A percentile compares a stretch with the other conserved stretches of the same genome.
These are phyloP conservation scores for Tricholauxania praeusta DNA, from an alignment of 2,888 invertebrate genomes.

Conservation along the genomic window DNA sequence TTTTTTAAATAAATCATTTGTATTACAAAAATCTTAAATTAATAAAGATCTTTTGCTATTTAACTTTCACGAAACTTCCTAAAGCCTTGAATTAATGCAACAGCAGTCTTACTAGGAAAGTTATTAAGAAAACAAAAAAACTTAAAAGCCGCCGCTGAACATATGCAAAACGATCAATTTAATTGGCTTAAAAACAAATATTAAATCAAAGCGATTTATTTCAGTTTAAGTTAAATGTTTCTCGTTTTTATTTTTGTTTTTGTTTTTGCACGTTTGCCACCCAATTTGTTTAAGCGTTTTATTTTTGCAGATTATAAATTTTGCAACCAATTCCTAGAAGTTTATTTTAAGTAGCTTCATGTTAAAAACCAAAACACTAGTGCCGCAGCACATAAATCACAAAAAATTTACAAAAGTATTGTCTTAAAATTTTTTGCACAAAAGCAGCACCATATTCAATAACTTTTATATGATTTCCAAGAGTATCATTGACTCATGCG, in stretches of 20 bases:
- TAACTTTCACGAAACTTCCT: too few species aligned
- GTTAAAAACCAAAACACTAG: constrained; percentile 4
- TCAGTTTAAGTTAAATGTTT: too few species aligned
- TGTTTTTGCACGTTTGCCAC: constrained; percentile 18
- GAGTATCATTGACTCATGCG: too few species aligned
- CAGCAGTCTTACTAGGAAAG: too few species aligned
- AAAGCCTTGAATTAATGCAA: too few species aligned
- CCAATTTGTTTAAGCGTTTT: constrained; percentile 17
- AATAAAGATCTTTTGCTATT: too few species aligned
- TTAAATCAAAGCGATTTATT: constrained; percentile 16
- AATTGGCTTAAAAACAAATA: constrained; percentile 33
- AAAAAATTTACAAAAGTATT: constrained; percentile 2
- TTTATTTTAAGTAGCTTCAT: background rate
- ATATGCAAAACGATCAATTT: constrained; percentile 37
- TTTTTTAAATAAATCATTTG: too few species aligned
- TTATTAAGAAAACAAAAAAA: background rate
- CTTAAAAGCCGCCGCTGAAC: constrained; percentile 7
- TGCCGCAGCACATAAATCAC: constrained; percentile 25
- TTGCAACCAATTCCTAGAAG: constrained; percentile 19
- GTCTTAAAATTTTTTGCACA: background rate
- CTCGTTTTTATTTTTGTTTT: background rate
- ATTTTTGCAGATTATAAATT: background rate
- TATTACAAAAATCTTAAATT: too few species aligned
- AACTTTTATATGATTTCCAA: constrained; percentile 17
- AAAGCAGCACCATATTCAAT: constrained; percentile 6